Evolutionary conservation across 2,888 invertebrate genomes (phyloP), one percentile per base, ranked within the genome.

Genomic region (Microctonus brassicae): DNA sequence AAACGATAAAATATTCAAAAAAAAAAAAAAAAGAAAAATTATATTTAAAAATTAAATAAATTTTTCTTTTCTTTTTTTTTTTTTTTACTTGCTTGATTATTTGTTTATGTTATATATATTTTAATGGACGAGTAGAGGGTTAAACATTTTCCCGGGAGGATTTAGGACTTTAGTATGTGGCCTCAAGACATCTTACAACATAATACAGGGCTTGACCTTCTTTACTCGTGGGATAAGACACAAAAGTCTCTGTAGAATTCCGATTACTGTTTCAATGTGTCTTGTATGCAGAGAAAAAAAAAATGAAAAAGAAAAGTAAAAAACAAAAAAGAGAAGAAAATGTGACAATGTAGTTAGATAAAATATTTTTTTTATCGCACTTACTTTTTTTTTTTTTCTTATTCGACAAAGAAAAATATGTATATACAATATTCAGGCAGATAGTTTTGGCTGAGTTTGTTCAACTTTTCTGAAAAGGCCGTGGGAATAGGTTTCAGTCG

Each of bases 361-460:
- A 47, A 47, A 47, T 47, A 47, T 7, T 17, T 47, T 47, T 17
- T 17, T 17, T 7, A 47, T 47, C 17, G 17, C 47, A 47, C 47
- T 47, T 47, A 47, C 47, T 5, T 9, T 1, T 10, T 36, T 1
- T 1, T 36, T 36, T 7, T n/a, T 47, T 20, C 17, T 47, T 47
- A n/a, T n/a, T 47, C 17, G 17, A 47, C 17, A n/a, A 47, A 17
- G 7, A 6, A 7, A 17, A 11, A 36, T n/a, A 47, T 47, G 17
- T 47, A 47, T 47, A 47, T 17, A 17, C 17, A 5, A 47, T 47
- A 47, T 47, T 47, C 6, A 5, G 47, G 7, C 7, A 17, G 47
- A 47, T 47, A 60, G 33, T 60, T 60, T 60, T 36, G 17, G 33
- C 24, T 22, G 24, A 62, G 62, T 62, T 62, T 24, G 47, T 47